phyloP scores from a whole-genome alignment of 2,113 vertebrate species.

The Onychorhynchus coronatus region DNA sequence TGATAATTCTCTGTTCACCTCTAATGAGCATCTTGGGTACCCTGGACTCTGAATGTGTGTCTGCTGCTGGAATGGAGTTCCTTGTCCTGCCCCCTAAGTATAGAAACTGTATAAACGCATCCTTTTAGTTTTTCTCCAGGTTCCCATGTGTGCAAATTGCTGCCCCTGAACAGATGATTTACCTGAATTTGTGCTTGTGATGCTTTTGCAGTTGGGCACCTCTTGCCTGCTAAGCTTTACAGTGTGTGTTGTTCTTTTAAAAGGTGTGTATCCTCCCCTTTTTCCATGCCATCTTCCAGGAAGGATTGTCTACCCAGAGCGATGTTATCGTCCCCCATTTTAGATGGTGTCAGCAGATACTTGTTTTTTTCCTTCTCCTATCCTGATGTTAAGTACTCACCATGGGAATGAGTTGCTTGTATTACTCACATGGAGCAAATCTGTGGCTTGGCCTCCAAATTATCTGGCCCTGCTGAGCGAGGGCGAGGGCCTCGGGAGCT shows the following conservation, averaged over 20 bases:
- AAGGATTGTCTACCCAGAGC: not conserved
- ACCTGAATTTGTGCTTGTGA: not conserved
- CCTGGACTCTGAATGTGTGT: not conserved
- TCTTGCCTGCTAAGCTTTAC: not conserved
- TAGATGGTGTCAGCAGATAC: constrained; percentile 23
- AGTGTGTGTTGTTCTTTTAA: not conserved
- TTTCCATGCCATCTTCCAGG: constrained; percentile 19
- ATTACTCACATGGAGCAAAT: constrained; percentile 23
- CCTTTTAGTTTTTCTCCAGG: not conserved
- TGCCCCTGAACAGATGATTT: not conserved
- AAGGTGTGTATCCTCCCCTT: not conserved
- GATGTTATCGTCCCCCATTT: constrained; percentile 25
- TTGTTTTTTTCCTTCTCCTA: not conserved
- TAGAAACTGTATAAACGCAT: not conserved
- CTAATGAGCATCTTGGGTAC: not conserved
- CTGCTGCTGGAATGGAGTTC: not conserved
- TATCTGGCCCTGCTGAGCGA: not conserved
- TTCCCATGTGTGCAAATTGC: not conserved
- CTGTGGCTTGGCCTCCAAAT: constrained; percentile 8
- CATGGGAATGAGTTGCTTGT: not conserved
- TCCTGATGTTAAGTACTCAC: not conserved
- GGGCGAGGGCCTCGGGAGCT: not conserved
- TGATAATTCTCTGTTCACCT: not conserved
- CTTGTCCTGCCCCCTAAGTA: not conserved
- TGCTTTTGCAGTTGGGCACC: not conserved